A percentile compares a stretch with the other conserved stretches of the same genome.
Conservation (phyloP, 2,113 vertebrate genomes). For the Lophura nycthemera region DNA sequence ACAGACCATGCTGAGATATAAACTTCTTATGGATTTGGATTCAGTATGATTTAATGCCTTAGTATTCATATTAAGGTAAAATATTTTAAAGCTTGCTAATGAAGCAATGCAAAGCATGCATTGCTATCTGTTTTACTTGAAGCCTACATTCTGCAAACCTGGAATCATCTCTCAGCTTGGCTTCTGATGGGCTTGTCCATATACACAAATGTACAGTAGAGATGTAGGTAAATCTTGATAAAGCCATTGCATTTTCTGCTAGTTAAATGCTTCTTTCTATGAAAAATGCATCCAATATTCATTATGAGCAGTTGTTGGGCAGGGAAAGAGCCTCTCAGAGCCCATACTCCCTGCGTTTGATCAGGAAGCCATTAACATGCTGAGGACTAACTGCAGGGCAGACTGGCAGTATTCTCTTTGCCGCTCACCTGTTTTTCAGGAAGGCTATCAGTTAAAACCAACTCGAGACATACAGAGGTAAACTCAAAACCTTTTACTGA, state of each 20-base stretch:
- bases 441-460: neutral
- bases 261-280: neutral
- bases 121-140: neutral
- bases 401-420: neutral
- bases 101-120: neutral
- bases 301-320: neutral
- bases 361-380: neutral
- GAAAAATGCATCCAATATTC: neutral
- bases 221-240: accelerated
- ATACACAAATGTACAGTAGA: accelerated
- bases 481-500: neutral
- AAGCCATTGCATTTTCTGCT: neutral
- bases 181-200: neutral
- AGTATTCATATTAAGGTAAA: neutral
- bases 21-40: conserved; percentile 5
- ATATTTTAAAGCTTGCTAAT: neutral
- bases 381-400: neutral
- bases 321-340: neutral
- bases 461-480: neutral
- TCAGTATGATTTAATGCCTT: neutral
- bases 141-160: neutral
- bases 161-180: neutral
- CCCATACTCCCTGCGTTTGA: neutral
- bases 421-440: neutral
- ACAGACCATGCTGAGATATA: neutral